phyloP scores from a whole-genome alignment of 2,113 vertebrate species.

The Corythoichthys intestinalis region DNA sequence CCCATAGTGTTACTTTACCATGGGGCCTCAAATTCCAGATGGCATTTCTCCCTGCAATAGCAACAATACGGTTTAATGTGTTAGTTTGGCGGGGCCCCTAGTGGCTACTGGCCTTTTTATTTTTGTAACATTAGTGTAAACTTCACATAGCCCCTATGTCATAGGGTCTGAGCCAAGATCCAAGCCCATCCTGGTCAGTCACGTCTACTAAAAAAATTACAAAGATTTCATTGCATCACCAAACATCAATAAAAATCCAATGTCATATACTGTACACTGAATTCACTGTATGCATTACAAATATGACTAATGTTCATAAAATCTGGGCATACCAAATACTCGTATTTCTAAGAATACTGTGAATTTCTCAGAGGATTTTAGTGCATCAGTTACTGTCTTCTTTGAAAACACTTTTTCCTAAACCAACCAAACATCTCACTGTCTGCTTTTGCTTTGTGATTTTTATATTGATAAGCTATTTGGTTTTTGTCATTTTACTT shows the following conservation, averaged over 20 bases:
- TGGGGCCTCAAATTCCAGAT: neutral
- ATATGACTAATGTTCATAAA: neutral
- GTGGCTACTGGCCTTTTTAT: neutral
- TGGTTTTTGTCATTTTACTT: neutral
- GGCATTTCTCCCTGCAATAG: neutral
- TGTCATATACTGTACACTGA: neutral
- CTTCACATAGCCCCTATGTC: neutral
- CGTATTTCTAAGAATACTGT: neutral
- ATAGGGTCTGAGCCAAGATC: neutral
- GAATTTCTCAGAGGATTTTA: neutral
- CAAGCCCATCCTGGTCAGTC: neutral
- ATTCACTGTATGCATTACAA: neutral
- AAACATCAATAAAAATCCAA: neutral
- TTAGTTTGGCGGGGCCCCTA: neutral
- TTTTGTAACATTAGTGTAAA: too few relatives aligned
- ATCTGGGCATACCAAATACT: neutral
- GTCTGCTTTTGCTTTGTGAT: neutral
- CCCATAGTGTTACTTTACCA: neutral
- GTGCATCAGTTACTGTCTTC: neutral
- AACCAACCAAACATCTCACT: neutral
- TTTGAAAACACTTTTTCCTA: neutral
- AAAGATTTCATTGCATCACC: too few relatives aligned
- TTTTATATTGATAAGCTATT: neutral
- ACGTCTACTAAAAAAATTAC: too few relatives aligned
- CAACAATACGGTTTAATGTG: neutral